Evolutionary conservation across 2,797 vertebrate genomes (phyloP).

Genomic region (Sciaenops ocellatus): DNA sequence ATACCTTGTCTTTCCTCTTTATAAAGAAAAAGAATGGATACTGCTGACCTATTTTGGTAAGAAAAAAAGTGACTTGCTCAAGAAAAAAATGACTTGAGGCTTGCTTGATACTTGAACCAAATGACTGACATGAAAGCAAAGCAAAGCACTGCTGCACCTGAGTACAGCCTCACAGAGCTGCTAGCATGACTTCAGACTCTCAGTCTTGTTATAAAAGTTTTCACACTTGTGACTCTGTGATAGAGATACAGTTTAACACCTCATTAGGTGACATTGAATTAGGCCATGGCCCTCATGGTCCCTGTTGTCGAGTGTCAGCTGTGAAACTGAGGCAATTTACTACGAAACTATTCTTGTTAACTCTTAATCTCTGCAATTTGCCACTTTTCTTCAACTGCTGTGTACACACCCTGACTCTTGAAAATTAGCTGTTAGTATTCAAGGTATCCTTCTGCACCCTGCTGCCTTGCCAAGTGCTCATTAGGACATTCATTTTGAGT

Average conservation of each 20-base stretch:
- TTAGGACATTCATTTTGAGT: constrained; percentile 56
- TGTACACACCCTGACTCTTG: constrained; percentile 1
- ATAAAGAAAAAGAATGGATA: too few relatives aligned
- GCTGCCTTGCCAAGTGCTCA: constrained; percentile 35
- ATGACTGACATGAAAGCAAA: too few relatives aligned
- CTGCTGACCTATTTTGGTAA: too few relatives aligned
- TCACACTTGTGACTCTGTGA: neutral
- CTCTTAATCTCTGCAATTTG: constrained; percentile 30
- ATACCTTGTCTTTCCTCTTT: too few relatives aligned
- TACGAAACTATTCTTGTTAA: constrained; percentile 23
- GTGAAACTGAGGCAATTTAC: constrained; percentile 41
- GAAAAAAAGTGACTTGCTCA: too few relatives aligned
- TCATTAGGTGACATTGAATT: constrained; percentile 18
- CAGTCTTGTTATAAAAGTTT: neutral
- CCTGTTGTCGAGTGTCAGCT: neutral
- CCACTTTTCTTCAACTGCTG: constrained; percentile 12
- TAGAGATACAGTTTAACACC: constrained; percentile 10
- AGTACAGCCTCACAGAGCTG: neutral
- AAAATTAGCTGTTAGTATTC: constrained; percentile 47
- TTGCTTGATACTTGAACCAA: too few relatives aligned
- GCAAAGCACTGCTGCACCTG: too few relatives aligned
- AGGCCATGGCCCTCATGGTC: neutral
- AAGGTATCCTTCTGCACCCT: constrained; percentile 33
- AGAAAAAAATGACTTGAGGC: too few relatives aligned
- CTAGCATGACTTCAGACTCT: neutral